Base-by-base conservation (phyloP, 2,113 vertebrate genomes). In the Prolemur simus region DNA sequence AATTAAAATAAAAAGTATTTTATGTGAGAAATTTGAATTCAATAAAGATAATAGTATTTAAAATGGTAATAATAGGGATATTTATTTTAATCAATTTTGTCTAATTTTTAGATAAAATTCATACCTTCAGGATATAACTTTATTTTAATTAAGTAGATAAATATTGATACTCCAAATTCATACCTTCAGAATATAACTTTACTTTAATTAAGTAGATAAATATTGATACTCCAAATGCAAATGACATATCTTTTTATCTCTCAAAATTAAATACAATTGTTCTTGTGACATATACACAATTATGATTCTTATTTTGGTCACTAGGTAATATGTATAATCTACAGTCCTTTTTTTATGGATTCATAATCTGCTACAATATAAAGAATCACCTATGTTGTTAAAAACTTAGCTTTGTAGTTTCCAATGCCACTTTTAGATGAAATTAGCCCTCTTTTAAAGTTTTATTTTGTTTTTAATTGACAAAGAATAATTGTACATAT, bases 331-430 rank as follows among this genome's bases (percentile, higher is more conserved):
- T 32, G 21, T 56, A 78, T 39, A 64, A 34, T 17, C 6, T 29
- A 39, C n/a, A 45, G n/a, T 71, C 23, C n/a, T n/a, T 60, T 37
- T 54, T 64, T 78, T 32, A 73, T 39, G 18, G 15, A 21, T 87
- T 56, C 17, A 56, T 69, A 52, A 64, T 52, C 23, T 58, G 15
- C 25, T 60, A 27, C 32, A 52, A 89, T 39, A 34, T 14, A 81
- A 80, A 69, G 39, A 34, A 58, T 47, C 20, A 27, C 2, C 14
- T 54, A 47, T 25, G 17, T 63, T 39, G 12, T 34, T 78, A 42
- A 63, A 83, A 2, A 58, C 0, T 10, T 6, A 3, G 5, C 0
- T 7, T 8, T 2, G 5, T 52, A 37, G 7, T 64, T 80, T 73
- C n/a, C 42, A 58, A 27, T 58, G 34, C 18, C 54, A 83, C 14